Evolutionary conservation across 1,140 invertebrate genomes (phyloP).

Genomic region (Drosophila setifemur): DNA sequence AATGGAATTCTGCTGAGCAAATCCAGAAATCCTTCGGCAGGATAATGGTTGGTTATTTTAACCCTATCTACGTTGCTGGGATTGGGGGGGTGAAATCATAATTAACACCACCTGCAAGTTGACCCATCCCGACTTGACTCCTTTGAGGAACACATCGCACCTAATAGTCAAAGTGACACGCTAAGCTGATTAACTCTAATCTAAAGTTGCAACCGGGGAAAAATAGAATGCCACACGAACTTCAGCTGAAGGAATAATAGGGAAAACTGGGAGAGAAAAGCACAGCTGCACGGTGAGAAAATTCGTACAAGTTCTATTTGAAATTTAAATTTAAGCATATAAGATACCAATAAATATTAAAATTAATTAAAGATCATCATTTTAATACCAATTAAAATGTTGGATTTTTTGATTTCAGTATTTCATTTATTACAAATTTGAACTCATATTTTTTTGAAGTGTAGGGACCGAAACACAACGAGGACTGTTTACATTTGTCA

Average conservation of each 20-base stretch:
- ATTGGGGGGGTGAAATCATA: background rate
- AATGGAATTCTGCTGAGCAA: no score
- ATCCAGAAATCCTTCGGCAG: no score
- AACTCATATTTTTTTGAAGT: background rate
- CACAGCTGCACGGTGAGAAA: background rate
- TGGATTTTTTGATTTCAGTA: background rate
- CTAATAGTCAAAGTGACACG: conserved; percentile 75
- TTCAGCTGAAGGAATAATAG: background rate
- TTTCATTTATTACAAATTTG: no score
- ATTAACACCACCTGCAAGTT: background rate
- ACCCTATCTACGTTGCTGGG: no score
- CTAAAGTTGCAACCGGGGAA: conserved; percentile 43
- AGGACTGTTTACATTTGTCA: conserved; percentile 73
- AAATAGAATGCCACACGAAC: conserved; percentile 27
- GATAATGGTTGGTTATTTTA: no score
- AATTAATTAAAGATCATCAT: background rate
- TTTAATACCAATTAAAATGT: background rate
- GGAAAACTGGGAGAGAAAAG: conserved; percentile 15
- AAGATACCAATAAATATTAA: no score
- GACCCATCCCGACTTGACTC: no score
- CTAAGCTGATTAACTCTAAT: conserved; percentile 78
- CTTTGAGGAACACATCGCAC: conserved; percentile 55
- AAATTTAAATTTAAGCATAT: no score
- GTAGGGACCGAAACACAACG: conserved; percentile 3
- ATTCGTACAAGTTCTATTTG: background rate